A percentile compares a stretch with the other conserved stretches of the same genome.
Evolutionary conservation across 2,113 vertebrate genomes (phyloP).

Genomic region (Calonectris borealis): DNA sequence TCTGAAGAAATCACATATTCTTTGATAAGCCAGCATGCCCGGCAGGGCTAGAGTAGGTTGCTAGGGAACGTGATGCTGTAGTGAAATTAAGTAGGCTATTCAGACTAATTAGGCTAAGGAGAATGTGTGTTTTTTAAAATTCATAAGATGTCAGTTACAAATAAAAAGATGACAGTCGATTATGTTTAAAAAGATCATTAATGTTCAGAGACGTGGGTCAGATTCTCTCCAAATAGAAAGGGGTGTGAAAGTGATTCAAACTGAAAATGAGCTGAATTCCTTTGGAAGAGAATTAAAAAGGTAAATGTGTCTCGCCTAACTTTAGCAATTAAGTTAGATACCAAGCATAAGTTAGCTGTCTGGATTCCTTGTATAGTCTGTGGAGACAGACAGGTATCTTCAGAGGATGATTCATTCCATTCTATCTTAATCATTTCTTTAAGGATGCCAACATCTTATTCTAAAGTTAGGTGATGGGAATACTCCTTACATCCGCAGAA

Average conservation of each 20-base stretch:
- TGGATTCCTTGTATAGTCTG: neutral
- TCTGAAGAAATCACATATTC: neutral
- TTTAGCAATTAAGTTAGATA: neutral
- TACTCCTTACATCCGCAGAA: neutral
- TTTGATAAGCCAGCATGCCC: neutral
- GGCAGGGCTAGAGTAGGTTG: slow-evolving; percentile 3
- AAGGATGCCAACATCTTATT: neutral
- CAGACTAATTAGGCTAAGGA: neutral
- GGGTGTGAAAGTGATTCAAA: neutral
- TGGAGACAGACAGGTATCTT: neutral
- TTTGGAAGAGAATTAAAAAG: neutral
- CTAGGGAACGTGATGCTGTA: neutral
- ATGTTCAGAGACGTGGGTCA: neutral
- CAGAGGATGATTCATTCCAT: neutral
- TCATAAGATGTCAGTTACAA: neutral
- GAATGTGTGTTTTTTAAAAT: neutral
- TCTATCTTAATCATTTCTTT: neutral
- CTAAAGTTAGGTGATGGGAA: neutral
- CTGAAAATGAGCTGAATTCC: neutral
- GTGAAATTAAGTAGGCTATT: slow-evolving; percentile 23
- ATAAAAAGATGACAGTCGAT: neutral
- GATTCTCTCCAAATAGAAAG: neutral
- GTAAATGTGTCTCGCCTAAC: neutral
- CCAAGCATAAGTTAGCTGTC: neutral
- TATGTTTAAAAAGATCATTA: neutral